Conservation (phyloP, 1,140 invertebrate species). For the Eurosta solidaginis region DNA sequence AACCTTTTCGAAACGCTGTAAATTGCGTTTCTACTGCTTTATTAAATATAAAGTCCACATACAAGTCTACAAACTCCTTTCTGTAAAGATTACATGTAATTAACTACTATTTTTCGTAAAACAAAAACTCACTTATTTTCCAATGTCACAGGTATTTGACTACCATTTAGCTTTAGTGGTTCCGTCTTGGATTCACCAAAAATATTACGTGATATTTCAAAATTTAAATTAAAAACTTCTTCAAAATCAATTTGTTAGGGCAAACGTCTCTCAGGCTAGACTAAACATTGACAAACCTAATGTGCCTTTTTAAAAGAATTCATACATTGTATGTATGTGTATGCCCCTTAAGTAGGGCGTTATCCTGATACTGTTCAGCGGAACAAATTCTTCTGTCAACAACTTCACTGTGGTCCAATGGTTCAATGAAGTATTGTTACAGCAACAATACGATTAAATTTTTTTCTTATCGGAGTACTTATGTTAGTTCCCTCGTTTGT, state of each 20-base stretch:
- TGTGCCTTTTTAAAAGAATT: too few relatives aligned
- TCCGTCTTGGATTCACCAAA: conserved; percentile 78
- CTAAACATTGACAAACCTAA: too few relatives aligned
- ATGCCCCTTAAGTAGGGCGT: too few relatives aligned
- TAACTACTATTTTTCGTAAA: background rate
- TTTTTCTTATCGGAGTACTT: too few relatives aligned
- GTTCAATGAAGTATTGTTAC: too few relatives aligned
- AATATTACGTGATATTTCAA: conserved; percentile 80
- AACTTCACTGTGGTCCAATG: too few relatives aligned
- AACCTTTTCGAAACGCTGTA: conserved; percentile 83
- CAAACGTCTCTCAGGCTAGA: too few relatives aligned
- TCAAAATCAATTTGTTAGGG: conserved; percentile 81
- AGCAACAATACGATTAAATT: too few relatives aligned
- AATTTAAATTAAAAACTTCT: conserved; percentile 83
- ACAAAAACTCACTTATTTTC: conserved; percentile 77
- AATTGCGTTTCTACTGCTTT: conserved; percentile 84
- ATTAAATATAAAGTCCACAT: conserved; percentile 89
- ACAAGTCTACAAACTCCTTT: conserved; percentile 86
- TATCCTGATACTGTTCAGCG: too few relatives aligned
- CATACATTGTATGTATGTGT: too few relatives aligned
- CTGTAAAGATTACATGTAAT: conserved; percentile 51
- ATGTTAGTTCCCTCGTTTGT: too few relatives aligned
- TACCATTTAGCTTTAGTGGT: conserved; percentile 80
- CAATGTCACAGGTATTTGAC: conserved; percentile 79
- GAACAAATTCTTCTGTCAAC: too few relatives aligned